Base-by-base conservation (phyloP, 2,888 invertebrate genomes). In the Poecilus cupreus region DNA sequence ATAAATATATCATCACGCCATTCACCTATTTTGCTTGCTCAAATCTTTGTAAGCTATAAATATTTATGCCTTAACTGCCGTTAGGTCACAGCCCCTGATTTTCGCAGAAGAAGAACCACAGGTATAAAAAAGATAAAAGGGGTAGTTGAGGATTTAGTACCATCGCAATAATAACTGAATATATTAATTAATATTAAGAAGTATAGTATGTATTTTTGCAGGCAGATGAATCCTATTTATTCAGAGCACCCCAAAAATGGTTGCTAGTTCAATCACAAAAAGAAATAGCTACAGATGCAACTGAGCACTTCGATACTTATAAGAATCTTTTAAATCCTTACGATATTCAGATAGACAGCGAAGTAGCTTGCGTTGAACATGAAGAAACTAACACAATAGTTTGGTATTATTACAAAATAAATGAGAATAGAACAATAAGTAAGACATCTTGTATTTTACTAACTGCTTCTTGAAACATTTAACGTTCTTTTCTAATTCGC, bases 401-500 rank as follows among this genome's bases (percentile, higher is more conserved):
- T 54, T 80, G 74, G 72, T 64, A 57, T 39, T 80, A 80, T 20
- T 80, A 57, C 54, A 54, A 54, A 32, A 24, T 57, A 20, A 80
- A 57, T 11, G 39, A 57, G 32, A 72, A 80, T 37, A 22, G 4
- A 22, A 37, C 54, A 26, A 37, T 80, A 24, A 24, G 80, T 80
- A 80, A 64, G 60, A 20, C 32, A 3, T 32, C n/a, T 49, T 16
- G 3, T 32, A 16, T 26, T 68, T 13, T 16, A 68, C 11, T 24
- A n/a, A n/a, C n/a, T n/a, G n/a, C n/a, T n/a, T n/a, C n/a, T n/a
- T n/a, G n/a, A n/a, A n/a, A n/a, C n/a, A n/a, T n/a, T n/a, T n/a
- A n/a, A n/a, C n/a, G n/a, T n/a, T n/a, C n/a, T n/a, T n/a, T n/a
- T n/a, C n/a, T n/a, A n/a, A n/a, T n/a, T n/a, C n/a, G n/a, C n/a